Evolutionary conservation across 2,113 vertebrate genomes (phyloP).

Genomic region (Cairina moschata): DNA sequence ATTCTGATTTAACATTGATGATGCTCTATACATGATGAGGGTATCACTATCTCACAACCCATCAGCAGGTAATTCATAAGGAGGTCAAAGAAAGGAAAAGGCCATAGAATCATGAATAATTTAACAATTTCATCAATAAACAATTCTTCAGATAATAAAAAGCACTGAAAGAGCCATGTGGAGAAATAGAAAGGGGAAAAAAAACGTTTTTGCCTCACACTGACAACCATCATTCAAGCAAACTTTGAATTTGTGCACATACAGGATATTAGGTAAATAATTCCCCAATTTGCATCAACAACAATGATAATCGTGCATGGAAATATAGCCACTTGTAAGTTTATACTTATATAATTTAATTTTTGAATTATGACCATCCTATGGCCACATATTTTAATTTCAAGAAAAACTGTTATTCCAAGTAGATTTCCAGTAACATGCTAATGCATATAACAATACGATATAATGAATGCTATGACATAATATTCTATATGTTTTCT

Average conservation of each 20-base stretch:
- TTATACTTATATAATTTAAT: neutral
- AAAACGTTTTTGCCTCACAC: neutral
- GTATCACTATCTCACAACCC: slow-evolving; percentile 17
- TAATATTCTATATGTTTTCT: no score
- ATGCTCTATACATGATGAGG: slow-evolving; percentile 32
- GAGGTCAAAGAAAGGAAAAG: slow-evolving; percentile 51
- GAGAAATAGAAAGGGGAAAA: neutral
- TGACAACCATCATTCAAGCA: neutral
- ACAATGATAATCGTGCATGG: neutral
- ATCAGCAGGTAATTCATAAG: slow-evolving; percentile 40
- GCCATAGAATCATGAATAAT: slow-evolving; percentile 47
- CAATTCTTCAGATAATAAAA: slow-evolving; percentile 51
- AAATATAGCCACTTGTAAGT: neutral
- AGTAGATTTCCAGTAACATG: neutral
- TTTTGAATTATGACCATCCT: neutral
- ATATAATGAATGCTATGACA: no score
- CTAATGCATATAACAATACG: neutral
- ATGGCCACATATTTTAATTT: neutral
- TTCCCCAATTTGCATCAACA: neutral
- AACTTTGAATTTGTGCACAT: neutral
- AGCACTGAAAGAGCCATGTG: neutral
- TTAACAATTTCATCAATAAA: slow-evolving; percentile 54
- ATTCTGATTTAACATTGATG: slow-evolving; percentile 47
- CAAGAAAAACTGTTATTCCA: neutral
- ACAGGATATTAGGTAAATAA: neutral